These are phyloP conservation scores for Lasioglossum marginatum DNA, from an alignment of 2,888 invertebrate genomes.

Conservation along the genomic window DNA sequence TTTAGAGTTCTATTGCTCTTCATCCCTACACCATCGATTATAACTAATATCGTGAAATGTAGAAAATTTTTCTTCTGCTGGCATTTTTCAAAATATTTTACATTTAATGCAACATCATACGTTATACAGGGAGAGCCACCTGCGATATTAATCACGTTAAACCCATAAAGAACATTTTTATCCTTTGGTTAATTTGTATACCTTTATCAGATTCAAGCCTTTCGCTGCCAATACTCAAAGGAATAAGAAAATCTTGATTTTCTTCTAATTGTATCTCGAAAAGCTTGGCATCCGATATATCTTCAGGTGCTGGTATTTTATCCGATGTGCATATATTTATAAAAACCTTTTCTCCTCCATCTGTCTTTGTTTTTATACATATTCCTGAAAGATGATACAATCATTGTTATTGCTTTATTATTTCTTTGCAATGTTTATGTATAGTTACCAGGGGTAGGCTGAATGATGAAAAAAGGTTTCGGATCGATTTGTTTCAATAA, in stretches of 20 bases:
- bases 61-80: slow-evolving; percentile 89
- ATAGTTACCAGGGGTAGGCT: slow-evolving; percentile 88
- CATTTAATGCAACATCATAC: slow-evolving; percentile 94
- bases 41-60: slow-evolving; percentile 92
- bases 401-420: background rate
- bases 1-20: slow-evolving; percentile 91
- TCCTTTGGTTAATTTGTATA: slow-evolving; percentile 85
- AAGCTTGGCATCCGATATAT: slow-evolving; percentile 86
- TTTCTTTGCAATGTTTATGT: background rate
- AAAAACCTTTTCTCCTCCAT: slow-evolving; percentile 90
- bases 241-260: slow-evolving; percentile 91
- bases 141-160: slow-evolving; percentile 17
- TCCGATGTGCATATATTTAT: slow-evolving; percentile 94
- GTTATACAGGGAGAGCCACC: slow-evolving; percentile 87
- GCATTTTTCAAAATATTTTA: slow-evolving; percentile 91
- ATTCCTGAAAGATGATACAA: slow-evolving; percentile 86
- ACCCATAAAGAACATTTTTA: background rate
- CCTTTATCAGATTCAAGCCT: slow-evolving; percentile 92
- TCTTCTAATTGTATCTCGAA: slow-evolving; percentile 86
- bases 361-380: slow-evolving; percentile 91
- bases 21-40: slow-evolving; percentile 91
- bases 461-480: slow-evolving; percentile 87
- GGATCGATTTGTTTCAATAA: slow-evolving; percentile 85
- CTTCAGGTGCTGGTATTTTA: slow-evolving; percentile 90
- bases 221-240: slow-evolving; percentile 95